Base-by-base conservation (phyloP, 2,888 invertebrate species). In the Rhagonycha fulva region DNA sequence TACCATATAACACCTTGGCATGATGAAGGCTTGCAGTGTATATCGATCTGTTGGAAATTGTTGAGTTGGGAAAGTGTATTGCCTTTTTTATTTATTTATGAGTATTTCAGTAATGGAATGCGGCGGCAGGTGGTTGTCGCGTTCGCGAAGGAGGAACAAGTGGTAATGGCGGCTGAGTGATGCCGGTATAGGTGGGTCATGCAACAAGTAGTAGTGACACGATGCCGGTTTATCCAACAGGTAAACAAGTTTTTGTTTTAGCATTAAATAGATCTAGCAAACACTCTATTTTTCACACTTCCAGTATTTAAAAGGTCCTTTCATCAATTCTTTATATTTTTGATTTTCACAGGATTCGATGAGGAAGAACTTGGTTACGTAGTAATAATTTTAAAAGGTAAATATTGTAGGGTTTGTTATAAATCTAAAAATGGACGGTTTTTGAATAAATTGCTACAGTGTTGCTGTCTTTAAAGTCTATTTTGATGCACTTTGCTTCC, bases 1-100 rank as follows among this genome's bases (percentile, higher is more conserved):
- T 84, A 93, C 93, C 93, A 93, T 93, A 86, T 93, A 93, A 86
- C 93, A 94, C 85, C 93, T 93, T 88, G 93, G 93, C 94, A 93
- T 93, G 84, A 87, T 90, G 76, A 63, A 67, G 19, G 28, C 66
- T 12, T 32, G 61, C 28, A 70, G 71, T 14, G 60, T 74, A n/a
- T 47, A 78, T 77, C 70, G 77, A 77, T 77, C 70, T 72, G 72
- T 66, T 66, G 71, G 67, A 61, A 70, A 26, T 71, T 70, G 61
- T 74, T 66, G 68, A 63, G 68, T 71, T 62, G 72, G 68, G 62
- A 67, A 72, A 75, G 68, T 66, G 70, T 76, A 77, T 76, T 77
- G 71, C 76, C 72, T 71, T 66, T 47, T 63, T 74, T 76, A 76
- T 78, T 76, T 74, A 76, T 76, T 76, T 75, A 78, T 70, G 80